phyloP scores from a whole-genome alignment of 2,888 invertebrate species.

The Uloborus plumipes region DNA sequence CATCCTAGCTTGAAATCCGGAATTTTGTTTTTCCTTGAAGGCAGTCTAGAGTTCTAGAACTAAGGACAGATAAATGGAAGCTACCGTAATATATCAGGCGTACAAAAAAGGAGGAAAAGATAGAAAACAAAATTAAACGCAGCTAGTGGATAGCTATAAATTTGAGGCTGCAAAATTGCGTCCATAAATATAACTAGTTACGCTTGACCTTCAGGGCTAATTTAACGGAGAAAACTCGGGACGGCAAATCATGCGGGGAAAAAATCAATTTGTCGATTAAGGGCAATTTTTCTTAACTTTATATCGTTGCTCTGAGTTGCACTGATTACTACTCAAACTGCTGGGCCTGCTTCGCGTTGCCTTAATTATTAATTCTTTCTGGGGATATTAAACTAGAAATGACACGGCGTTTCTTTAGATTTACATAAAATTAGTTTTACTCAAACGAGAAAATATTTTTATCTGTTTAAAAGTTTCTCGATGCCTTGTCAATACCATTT shows the following conservation, averaged over 20 bases:
- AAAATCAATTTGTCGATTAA: constrained; percentile 60
- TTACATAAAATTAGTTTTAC: too few species aligned
- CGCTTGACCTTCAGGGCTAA: constrained; percentile 54
- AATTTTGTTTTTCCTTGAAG: not conserved
- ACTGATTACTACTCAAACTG: constrained; percentile 31
- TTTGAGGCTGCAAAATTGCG: constrained; percentile 52
- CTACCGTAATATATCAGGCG: constrained; percentile 32
- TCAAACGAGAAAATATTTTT: too few species aligned
- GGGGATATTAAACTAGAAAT: not conserved
- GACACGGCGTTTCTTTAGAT: not conserved
- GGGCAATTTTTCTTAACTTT: constrained; percentile 37
- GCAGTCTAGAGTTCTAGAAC: constrained; percentile 2
- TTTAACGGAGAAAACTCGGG: constrained; percentile 41
- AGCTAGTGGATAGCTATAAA: constrained; percentile 35
- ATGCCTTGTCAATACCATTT: too few species aligned
- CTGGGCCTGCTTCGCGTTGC: not conserved
- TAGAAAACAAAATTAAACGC: constrained; percentile 40
- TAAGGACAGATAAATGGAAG: constrained; percentile 29
- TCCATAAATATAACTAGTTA: constrained; percentile 56
- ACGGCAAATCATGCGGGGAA: constrained; percentile 50
- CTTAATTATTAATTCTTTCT: not conserved
- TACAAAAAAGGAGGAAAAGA: constrained; percentile 19
- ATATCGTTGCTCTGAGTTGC: constrained; percentile 31
- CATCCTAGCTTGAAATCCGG: too few species aligned
- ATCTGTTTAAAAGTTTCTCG: too few species aligned